A percentile compares a stretch with the other conserved stretches of the same genome.
phyloP scores from a whole-genome alignment of 1,140 invertebrate genomes.

The Sipha flava region DNA sequence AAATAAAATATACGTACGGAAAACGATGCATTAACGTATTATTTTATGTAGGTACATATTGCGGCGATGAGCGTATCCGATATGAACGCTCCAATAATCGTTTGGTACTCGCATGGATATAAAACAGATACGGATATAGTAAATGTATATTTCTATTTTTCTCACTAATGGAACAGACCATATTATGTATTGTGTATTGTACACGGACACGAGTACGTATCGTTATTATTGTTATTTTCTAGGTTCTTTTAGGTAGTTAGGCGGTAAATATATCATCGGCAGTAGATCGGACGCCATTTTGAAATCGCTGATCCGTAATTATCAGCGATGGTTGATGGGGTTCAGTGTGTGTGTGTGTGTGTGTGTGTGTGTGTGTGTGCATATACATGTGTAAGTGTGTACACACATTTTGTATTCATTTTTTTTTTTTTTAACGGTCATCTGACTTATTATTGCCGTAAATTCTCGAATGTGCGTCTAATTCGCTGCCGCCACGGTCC shows the following conservation, averaged over 20 bases:
- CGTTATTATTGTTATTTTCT: conserved; percentile 4
- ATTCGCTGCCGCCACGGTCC: conserved; percentile 28
- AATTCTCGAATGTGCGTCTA: conserved; percentile 31
- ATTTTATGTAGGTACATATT: too few relatives aligned
- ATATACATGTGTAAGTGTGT: not conserved
- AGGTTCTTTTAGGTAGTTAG: conserved; percentile 21
- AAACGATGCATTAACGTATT: too few relatives aligned
- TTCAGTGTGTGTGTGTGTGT: not conserved
- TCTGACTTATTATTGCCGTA: conserved; percentile 30
- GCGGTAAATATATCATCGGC: conserved; percentile 28
- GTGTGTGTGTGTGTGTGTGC: not conserved
- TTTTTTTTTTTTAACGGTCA: conserved; percentile 29
- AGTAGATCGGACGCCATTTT: conserved; percentile 18
- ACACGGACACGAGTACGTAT: not conserved
- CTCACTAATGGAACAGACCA: conserved; percentile 8
- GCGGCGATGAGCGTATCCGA: not conserved
- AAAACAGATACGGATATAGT: too few relatives aligned
- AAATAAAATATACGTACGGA: too few relatives aligned
- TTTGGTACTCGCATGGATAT: not conserved
- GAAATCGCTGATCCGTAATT: conserved; percentile 33
- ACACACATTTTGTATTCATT: conserved; percentile 25
- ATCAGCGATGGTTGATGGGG: conserved; percentile 31
- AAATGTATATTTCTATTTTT: conserved; percentile 21
- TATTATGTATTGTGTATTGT: not conserved
- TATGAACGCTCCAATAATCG: conserved; percentile 11